A percentile compares a stretch with the other conserved stretches of the same genome.
Conservation (phyloP, 2,888 invertebrate genomes). For the Lycaena phlaeas region DNA sequence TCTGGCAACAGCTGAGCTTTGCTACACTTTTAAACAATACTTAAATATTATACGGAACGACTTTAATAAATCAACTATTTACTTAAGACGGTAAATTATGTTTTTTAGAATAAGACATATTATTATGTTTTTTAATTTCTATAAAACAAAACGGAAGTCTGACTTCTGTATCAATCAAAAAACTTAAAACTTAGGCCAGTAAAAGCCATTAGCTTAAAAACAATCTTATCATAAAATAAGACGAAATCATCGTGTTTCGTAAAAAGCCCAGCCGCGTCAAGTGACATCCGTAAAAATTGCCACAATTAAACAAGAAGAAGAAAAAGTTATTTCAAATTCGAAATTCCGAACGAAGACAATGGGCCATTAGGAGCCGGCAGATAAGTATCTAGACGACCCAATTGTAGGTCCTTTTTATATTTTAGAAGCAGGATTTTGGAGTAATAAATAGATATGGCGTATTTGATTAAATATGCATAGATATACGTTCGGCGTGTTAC, state of each 20-base stretch:
- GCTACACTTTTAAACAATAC: conserved; percentile 6
- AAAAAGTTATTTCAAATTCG: conserved; percentile 41
- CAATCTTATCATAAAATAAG: conserved; percentile 14
- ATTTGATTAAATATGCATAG: no score
- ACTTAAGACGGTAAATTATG: no score
- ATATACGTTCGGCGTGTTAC: conserved; percentile 10
- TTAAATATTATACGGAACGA: no score
- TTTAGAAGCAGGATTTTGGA: conserved; percentile 27
- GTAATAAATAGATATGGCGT: conserved; percentile 18
- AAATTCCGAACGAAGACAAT: conserved; percentile 51
- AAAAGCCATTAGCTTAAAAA: no score
- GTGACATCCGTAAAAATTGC: conserved; percentile 64
- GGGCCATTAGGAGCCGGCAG: conserved; percentile 59
- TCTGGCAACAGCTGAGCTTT: conserved; percentile 1
- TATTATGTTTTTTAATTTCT: no score
- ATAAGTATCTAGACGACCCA: conserved; percentile 57
- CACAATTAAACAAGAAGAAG: conserved; percentile 54
- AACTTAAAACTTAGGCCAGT: background rate
- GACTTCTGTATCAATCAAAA: no score
- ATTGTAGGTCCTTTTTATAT: conserved; percentile 43
- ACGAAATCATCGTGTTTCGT: conserved; percentile 23
- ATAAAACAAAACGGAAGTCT: no score
- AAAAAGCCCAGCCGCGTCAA: conserved; percentile 30
- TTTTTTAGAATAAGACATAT: no score
- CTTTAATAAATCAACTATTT: no score